Evolutionary conservation across 92 coral and sea anemone genomes (phyloP).

Genomic region (Porites cylindrica): DNA sequence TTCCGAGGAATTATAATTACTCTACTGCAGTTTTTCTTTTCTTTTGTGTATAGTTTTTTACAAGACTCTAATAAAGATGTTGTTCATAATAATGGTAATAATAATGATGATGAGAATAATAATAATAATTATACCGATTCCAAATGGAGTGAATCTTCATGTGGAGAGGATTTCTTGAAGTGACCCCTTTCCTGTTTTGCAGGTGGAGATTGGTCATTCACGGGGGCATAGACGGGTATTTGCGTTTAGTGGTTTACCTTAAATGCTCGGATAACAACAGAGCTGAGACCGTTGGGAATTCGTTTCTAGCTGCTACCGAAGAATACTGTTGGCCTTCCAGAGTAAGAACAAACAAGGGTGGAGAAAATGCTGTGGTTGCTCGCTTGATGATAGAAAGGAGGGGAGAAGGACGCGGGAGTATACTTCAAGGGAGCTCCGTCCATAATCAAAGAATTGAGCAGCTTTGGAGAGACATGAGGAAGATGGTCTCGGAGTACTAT

Average conservation of each 20-base stretch:
- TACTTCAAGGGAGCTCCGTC: constrained; percentile 63
- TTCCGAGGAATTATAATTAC: too few relatives aligned
- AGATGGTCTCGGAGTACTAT: constrained; percentile 49
- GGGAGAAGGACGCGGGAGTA: constrained; percentile 55
- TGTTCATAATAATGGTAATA: too few relatives aligned
- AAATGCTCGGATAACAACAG: constrained; percentile 48
- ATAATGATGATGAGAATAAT: too few relatives aligned
- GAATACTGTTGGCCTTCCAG: constrained; percentile 63
- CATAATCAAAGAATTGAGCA: constrained; percentile 71
- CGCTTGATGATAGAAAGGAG: constrained; percentile 44
- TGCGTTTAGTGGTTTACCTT: constrained; percentile 29
- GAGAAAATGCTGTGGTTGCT: constrained; percentile 45
- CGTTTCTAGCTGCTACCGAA: constrained; percentile 39
- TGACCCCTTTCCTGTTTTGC: not conserved
- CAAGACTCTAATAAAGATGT: too few relatives aligned
- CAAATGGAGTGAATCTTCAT: too few relatives aligned
- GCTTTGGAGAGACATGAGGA: constrained; percentile 63
- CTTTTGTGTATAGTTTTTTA: too few relatives aligned
- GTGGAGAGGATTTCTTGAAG: too few relatives aligned
- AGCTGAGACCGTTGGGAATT: constrained; percentile 34
- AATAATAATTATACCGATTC: too few relatives aligned
- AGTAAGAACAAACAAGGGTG: constrained; percentile 66
- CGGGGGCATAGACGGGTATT: constrained; percentile 48
- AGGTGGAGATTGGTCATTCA: constrained; percentile 47
- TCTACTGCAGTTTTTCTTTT: too few relatives aligned